Base-by-base conservation (phyloP, 2,888 invertebrate species). In the Aleiodes alternator region DNA sequence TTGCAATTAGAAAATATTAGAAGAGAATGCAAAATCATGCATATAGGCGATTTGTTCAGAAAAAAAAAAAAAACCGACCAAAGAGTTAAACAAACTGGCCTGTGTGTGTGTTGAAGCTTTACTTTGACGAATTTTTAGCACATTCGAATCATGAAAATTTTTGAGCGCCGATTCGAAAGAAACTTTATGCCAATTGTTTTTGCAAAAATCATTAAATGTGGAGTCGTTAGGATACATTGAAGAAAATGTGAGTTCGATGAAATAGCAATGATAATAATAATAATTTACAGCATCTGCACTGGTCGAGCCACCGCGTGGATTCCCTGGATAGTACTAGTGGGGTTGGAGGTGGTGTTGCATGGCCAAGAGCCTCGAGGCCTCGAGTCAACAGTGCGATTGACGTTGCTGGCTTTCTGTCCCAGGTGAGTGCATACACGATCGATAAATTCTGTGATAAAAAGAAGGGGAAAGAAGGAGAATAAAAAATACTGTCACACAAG, bases 331-430 rank as follows among this genome's bases (percentile, higher is more conserved):
- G 89, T 81, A 84, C 79, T 48, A 51, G 34, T 50, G 74, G 61
- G 14, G 55, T n/a, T 51, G 73, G 57, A 8, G 72, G 69, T 38
- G 73, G 73, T 66, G 73, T 48, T 12, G 88, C 91, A 61, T 90
- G 92, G 84, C 91, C 92, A 69, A 92, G 92, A 76, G 92, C 92
- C 83, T 92, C 92, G 81, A 92, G 96, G 80, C 95, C 95, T 79
- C 93, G 96, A 73, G 95, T 96, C 87, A 96, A 96, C 89, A 96
- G 96, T 77, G 96, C 96, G 82, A 96, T 96, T 85, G 96, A 96
- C 90, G 94, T 96, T 77, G 88, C 88, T 74, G 88, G 87, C 77
- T 95, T 95, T 86, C 94, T 95, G 85, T 94, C 95, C 78, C 93
- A 95, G 87, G 89, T 88, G 81, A 79, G 80, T 34, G 48, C 57